Evolutionary conservation across 2,113 vertebrate genomes (phyloP), one percentile per base, ranked within the genome.

Genomic region (Marcusenius ussheri): DNA sequence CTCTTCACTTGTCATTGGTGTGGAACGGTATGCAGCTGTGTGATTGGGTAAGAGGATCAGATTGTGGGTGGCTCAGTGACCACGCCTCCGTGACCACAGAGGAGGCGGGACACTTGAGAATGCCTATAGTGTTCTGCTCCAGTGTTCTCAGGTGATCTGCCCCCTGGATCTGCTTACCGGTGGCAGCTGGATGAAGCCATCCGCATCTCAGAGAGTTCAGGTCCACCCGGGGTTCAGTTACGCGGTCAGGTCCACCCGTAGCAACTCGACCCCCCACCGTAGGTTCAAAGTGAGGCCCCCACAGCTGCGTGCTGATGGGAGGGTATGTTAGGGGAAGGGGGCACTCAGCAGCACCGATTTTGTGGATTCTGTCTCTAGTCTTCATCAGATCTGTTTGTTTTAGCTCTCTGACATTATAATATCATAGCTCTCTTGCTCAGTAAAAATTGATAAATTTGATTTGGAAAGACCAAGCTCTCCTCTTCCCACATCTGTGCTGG

Each of bases 211-310:
- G 90, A 95, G 95, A 93, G 93, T 91, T 90, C 89, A 90, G 91
- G 47, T 88, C 91, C 74, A 91, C 80, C 62, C 91, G 88, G 90
- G 93, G 94, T 96, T 94, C 70, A 89, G 95, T 96, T 96, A 95
- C 95, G 93, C 87, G 89, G 91, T 89, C 91, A 53, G 91, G 88
- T 89, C 92, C 49, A 13, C 21, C 5, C 50, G 90, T 88, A 88
- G 92, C 91, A 90, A 77, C 80, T 88, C 89, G 93, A 91, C 93
- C n/a, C 94, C 93, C 92, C 94, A 93, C 93, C 94, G 39, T 91
- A 91, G 95, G 95, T 96, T 96, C 95, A 96, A 91, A 91, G 91
- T 93, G 93, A 95, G 95, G 95, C 94, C 93, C 93, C 90, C 89
- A 91, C 95, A 95, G 95, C 95, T 95, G 95, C 93, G 92, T 89